Evolutionary conservation across 2,888 invertebrate genomes (phyloP).

Genomic region (Tetragonisca angustula): DNA sequence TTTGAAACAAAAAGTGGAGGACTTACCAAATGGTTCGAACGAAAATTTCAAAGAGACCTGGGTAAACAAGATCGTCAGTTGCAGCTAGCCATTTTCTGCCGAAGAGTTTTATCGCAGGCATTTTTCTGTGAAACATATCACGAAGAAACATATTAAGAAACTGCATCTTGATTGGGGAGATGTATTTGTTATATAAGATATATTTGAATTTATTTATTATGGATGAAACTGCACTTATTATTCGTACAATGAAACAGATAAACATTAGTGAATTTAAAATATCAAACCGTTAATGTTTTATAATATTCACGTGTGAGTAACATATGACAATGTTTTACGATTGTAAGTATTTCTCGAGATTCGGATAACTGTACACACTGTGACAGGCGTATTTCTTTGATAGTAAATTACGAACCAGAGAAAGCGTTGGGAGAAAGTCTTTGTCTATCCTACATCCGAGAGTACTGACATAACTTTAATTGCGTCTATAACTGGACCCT

Average conservation of each 20-base stretch:
- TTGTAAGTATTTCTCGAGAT: constrained; percentile 6
- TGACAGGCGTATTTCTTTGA: constrained; percentile 28
- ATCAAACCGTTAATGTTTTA: constrained; percentile 3
- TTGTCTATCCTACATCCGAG: constrained; percentile 66
- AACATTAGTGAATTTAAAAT: no score
- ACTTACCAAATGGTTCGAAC: constrained; percentile 89
- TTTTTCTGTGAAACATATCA: constrained; percentile 79
- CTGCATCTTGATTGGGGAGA: neutral
- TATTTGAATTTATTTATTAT: no score
- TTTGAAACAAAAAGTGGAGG: neutral
- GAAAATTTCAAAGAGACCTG: constrained; percentile 91
- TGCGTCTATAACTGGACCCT: constrained; percentile 50
- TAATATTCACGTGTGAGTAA: neutral
- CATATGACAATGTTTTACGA: neutral
- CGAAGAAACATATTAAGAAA: neutral
- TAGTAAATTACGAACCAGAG: constrained; percentile 63
- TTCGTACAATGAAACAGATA: neutral
- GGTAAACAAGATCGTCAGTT: constrained; percentile 96
- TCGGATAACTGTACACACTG: constrained; percentile 1
- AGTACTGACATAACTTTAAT: constrained; percentile 57
- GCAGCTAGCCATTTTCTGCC: constrained; percentile 96
- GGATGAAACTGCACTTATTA: neutral
- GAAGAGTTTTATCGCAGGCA: constrained; percentile 95
- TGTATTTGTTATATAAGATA: no score
- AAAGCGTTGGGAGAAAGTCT: constrained; percentile 77